Evolutionary conservation across 2,797 vertebrate genomes (phyloP).

Genomic region (Enoplosus armatus): DNA sequence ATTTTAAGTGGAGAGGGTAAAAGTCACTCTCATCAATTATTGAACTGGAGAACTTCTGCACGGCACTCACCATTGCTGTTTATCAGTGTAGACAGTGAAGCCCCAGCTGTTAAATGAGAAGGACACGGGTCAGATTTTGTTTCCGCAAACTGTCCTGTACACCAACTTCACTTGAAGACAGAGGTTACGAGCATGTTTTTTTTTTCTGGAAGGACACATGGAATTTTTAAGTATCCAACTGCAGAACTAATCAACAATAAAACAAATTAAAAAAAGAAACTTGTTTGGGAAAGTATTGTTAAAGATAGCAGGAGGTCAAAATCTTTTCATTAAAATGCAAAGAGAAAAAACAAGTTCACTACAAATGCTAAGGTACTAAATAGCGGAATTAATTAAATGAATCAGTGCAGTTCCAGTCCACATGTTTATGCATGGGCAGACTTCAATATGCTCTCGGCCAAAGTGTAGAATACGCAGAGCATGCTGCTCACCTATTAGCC

Average conservation of each 20-base stretch:
- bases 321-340: constrained; percentile 42
- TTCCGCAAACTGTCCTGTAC: constrained; percentile 4
- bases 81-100: constrained; percentile 92
- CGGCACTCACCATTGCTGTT: constrained; percentile 94
- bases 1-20: constrained; percentile 31
- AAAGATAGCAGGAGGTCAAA: constrained; percentile 40
- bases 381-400: constrained; percentile 51
- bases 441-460: constrained; percentile 48
- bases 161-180: not conserved
- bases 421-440: constrained; percentile 59
- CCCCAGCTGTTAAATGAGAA: constrained; percentile 89
- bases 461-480: constrained; percentile 30
- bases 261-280: not conserved
- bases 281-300: constrained; percentile 6
- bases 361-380: constrained; percentile 40
- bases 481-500: constrained; percentile 27
- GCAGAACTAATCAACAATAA: not conserved
- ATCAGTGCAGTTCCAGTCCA: constrained; percentile 31
- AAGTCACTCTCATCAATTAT: constrained; percentile 38
- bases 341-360: constrained; percentile 12
- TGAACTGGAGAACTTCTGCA: constrained; percentile 41
- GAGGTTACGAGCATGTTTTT: constrained; percentile 18
- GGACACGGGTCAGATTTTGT: constrained; percentile 35
- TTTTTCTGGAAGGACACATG: not conserved
- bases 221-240: constrained; percentile 4